Conservation (phyloP, 2,888 invertebrate species). For the Andrena bucephala region DNA sequence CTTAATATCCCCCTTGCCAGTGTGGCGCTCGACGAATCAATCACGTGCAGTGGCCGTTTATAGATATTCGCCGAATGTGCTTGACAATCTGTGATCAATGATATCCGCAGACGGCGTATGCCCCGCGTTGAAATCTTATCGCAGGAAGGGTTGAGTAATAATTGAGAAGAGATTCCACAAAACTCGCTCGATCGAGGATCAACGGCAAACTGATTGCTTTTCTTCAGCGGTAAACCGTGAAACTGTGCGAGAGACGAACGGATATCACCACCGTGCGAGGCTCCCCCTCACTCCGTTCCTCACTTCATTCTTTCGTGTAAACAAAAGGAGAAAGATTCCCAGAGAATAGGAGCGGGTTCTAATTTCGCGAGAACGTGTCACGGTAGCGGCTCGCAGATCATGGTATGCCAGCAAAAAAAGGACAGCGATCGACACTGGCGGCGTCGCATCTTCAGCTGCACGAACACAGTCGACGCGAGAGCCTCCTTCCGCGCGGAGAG, state of each 20-base stretch:
- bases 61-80: too few species aligned
- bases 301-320: slow-evolving; percentile 24
- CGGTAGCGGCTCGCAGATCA: neutral
- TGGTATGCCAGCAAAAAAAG: neutral
- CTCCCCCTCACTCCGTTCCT: neutral
- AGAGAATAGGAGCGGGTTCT: neutral
- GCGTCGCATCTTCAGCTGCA: neutral
- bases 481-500: neutral
- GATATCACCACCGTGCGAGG: neutral
- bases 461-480: neutral
- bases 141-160: too few species aligned
- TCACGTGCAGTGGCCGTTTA: too few species aligned
- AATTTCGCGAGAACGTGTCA: neutral
- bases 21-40: too few species aligned
- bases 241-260: neutral
- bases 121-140: too few species aligned
- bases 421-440: neutral
- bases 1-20: too few species aligned
- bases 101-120: too few species aligned
- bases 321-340: slow-evolving; percentile 25
- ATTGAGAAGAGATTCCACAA: neutral
- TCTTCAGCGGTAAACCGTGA: neutral
- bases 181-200: neutral
- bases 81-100: too few species aligned
- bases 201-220: neutral